Evolutionary conservation across 1,140 invertebrate genomes (phyloP).

Genomic region (Cherax quadricarinatus): DNA sequence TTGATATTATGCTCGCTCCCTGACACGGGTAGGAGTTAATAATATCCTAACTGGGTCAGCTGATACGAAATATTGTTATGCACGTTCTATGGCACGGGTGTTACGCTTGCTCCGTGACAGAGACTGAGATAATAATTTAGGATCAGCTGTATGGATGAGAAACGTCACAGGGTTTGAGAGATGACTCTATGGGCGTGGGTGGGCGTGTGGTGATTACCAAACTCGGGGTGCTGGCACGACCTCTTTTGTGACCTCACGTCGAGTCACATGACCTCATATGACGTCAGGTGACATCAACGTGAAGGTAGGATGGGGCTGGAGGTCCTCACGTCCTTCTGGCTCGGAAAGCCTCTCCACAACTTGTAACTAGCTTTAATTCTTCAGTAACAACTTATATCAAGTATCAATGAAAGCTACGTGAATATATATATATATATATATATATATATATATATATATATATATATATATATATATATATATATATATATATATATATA

Average conservation of each 20-base stretch:
- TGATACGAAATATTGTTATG: conserved; percentile 5
- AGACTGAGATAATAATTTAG: background rate
- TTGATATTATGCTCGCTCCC: conserved; percentile 9
- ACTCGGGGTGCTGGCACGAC: conserved; percentile 57
- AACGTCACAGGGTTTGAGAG: background rate
- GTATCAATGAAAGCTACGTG: too few species aligned
- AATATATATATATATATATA: background rate
- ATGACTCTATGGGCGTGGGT: conserved; percentile 48
- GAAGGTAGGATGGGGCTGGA: background rate
- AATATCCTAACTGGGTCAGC: background rate
- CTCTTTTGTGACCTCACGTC: conserved; percentile 43
- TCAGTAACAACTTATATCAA: too few species aligned
- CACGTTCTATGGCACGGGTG: conserved; percentile 3
- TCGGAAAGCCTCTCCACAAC: background rate
- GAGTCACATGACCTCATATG: conserved; percentile 60
- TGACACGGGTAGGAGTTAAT: background rate
- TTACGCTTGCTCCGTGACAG: conserved; percentile 15
- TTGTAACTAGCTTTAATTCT: too few species aligned
- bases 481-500: too few species aligned
- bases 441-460: too few species aligned
- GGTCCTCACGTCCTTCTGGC: conserved; percentile 15
- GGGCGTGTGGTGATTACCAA: conserved; percentile 58
- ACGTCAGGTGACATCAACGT: conserved; percentile 47
- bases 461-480: too few species aligned
- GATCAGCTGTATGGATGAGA: background rate